phyloP scores from a whole-genome alignment of 2,797 vertebrate genomes.

The Naso thynnoides region DNA sequence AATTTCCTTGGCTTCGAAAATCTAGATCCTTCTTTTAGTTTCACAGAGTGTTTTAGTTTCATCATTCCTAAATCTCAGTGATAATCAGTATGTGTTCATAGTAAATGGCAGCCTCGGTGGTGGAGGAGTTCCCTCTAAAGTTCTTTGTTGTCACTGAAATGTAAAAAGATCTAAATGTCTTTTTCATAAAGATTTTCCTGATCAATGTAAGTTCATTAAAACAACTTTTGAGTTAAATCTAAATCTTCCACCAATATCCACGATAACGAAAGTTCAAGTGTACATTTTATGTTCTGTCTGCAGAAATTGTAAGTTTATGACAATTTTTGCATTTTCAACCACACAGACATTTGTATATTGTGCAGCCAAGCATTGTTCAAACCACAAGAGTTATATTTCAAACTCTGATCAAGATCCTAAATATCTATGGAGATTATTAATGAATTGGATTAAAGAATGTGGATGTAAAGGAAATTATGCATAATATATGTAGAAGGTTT shows the following conservation, averaged over 20 bases:
- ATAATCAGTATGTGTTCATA: slow-evolving; percentile 23
- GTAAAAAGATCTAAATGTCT: background rate
- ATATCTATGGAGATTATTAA: background rate
- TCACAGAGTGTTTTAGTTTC: slow-evolving; percentile 62
- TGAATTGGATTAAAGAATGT: background rate
- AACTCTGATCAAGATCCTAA: slow-evolving; percentile 3
- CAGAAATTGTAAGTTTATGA: slow-evolving; percentile 1
- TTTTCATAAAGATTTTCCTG: background rate
- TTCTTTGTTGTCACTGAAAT: background rate
- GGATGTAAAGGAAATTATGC: background rate
- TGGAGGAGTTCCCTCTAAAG: slow-evolving; percentile 2
- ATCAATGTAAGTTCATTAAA: background rate
- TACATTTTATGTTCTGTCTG: background rate
- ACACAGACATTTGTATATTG: slow-evolving; percentile 30
- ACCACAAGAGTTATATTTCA: slow-evolving; percentile 3
- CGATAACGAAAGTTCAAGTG: background rate
- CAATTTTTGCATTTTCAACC: slow-evolving; percentile 13
- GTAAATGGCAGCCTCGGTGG: slow-evolving; percentile 13
- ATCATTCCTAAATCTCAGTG: slow-evolving; percentile 27
- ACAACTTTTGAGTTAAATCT: background rate
- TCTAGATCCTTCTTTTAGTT: slow-evolving; percentile 70
- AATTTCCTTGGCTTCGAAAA: slow-evolving; percentile 26
- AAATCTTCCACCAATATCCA: background rate
- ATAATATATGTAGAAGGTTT: background rate
- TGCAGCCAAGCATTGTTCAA: slow-evolving; percentile 35